Conservation (phyloP, 2,113 vertebrate species). For the Athene cunicularia region DNA sequence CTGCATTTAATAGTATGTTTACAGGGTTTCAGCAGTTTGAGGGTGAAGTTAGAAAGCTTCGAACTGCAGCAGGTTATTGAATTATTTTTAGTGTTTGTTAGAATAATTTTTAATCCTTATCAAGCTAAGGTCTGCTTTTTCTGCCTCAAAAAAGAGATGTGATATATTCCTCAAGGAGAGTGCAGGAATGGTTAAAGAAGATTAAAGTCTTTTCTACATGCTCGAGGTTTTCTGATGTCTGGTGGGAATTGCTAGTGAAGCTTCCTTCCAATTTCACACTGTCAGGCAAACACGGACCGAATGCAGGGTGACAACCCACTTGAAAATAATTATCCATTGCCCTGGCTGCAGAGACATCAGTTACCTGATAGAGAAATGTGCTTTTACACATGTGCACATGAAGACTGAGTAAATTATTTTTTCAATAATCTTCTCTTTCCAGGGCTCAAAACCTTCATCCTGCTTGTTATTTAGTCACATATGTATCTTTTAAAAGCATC, state of each 20-base stretch:
- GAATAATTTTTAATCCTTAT: background rate
- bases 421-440: background rate
- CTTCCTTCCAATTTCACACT: conserved; percentile 55
- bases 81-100: conserved; percentile 8
- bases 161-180: background rate
- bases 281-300: conserved; percentile 10
- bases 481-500: background rate
- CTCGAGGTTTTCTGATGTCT: conserved; percentile 52
- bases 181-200: conserved; percentile 7
- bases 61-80: background rate
- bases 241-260: conserved; percentile 59
- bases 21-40: background rate
- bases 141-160: background rate
- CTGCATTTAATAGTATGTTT: background rate
- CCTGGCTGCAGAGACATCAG: conserved; percentile 35
- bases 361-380: conserved; percentile 45
- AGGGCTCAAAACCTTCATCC: background rate
- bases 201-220: conserved; percentile 53
- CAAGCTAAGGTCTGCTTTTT: background rate
- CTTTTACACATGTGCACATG: background rate
- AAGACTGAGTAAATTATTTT: background rate
- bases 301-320: conserved; percentile 63
- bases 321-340: conserved; percentile 68
- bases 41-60: background rate
- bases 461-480: background rate